Conservation (phyloP, 2,113 vertebrate genomes). For the Cynocephalus volans region DNA sequence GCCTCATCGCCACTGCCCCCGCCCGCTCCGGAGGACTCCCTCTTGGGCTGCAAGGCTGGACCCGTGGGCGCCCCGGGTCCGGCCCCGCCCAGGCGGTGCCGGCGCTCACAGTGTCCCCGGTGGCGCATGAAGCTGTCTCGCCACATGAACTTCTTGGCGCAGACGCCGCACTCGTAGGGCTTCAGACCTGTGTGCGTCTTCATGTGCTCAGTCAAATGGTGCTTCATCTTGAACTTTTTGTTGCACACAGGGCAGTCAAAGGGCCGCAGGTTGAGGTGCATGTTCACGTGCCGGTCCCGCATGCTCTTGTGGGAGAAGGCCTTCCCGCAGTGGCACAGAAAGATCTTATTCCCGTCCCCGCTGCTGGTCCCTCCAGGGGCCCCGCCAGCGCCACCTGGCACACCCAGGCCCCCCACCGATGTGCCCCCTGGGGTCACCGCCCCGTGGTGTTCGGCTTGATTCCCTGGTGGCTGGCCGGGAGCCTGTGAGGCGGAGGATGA, state of each 20-base stretch:
- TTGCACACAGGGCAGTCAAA: constrained; percentile 96
- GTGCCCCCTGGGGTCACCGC: constrained; percentile 83
- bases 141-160: constrained; percentile 98
- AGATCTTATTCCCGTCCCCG: constrained; percentile 91
- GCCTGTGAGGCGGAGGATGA: constrained; percentile 81
- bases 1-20: constrained; percentile 64
- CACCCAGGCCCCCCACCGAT: constrained; percentile 64
- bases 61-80: constrained; percentile 75
- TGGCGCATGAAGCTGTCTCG: constrained; percentile 97
- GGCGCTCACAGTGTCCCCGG: constrained; percentile 94
- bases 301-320: constrained; percentile 97
- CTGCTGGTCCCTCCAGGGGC: constrained; percentile 42
- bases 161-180: constrained; percentile 94
- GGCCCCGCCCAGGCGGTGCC: constrained; percentile 83
- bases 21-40: constrained; percentile 66
- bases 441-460: constrained; percentile 86
- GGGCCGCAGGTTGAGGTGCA: constrained; percentile 97
- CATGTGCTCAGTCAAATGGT: constrained; percentile 98
- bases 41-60: constrained; percentile 36
- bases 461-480: constrained; percentile 82
- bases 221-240: constrained; percentile 99
- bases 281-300: constrained; percentile 96
- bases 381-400: not conserved
- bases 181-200: constrained; percentile 97
- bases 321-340: constrained; percentile 97